These are phyloP conservation scores for Coecobrya sp. DNA, from an alignment of 2,888 invertebrate genomes.

Conservation along the genomic window DNA sequence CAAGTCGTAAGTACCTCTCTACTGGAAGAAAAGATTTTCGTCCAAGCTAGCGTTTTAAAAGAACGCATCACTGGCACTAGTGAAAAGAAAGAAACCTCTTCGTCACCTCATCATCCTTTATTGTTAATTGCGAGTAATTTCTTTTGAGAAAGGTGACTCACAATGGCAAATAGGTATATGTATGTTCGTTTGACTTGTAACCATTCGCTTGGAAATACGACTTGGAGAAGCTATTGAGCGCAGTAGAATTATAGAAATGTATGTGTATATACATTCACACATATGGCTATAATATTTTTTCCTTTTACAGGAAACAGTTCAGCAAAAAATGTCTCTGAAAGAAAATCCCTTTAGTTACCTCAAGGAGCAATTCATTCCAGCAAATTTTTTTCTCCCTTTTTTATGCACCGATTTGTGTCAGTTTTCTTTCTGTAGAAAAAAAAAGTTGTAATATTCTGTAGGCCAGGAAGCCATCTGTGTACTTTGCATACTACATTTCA, in stretches of 20 bases:
- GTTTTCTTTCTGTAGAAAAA: neutral
- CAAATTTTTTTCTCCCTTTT: neutral
- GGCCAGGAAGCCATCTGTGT: conserved; percentile 38
- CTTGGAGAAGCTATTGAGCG: neutral
- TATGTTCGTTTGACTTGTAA: neutral
- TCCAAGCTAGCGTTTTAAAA: neutral
- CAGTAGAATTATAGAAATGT: neutral
- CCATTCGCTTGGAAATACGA: neutral
- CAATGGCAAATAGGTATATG: conserved; percentile 27
- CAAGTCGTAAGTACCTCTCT: too few relatives aligned
- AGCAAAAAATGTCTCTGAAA: neutral
- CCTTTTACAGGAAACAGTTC: neutral
- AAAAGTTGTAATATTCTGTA: neutral
- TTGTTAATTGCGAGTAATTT: conserved; percentile 41
- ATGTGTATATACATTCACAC: neutral
- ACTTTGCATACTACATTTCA: conserved; percentile 47
- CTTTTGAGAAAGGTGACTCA: conserved; percentile 13
- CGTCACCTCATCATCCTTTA: conserved; percentile 65
- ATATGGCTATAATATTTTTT: neutral
- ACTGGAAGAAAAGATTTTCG: neutral
- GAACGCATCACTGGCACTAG: neutral
- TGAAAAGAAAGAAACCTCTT: conserved; percentile 48
- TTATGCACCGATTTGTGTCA: conserved; percentile 43
- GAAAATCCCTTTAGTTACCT: neutral
- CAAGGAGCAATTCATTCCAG: conserved; percentile 31